Evolutionary conservation across 1,140 invertebrate genomes (phyloP).

Genomic region (Charaxes varanes): DNA sequence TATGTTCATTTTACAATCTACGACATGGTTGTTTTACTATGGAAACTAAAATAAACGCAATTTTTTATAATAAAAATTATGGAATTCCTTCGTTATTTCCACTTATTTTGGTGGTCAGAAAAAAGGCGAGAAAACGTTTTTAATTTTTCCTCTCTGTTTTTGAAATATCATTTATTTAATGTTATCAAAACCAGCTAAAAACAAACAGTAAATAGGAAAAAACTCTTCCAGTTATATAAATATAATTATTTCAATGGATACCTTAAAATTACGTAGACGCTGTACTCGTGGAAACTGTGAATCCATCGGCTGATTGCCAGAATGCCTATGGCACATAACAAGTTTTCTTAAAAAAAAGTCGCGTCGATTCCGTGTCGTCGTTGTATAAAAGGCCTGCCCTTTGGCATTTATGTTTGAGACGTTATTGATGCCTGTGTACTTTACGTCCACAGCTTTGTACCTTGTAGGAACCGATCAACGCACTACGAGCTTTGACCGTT

Average conservation of each 20-base stretch:
- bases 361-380: background rate
- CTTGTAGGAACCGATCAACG: background rate
- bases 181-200: too few species aligned
- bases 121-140: too few species aligned
- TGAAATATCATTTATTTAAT: too few species aligned
- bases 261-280: too few species aligned
- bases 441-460: background rate
- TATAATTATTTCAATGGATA: too few species aligned
- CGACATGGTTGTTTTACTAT: background rate
- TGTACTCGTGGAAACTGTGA: background rate
- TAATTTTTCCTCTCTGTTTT: too few species aligned
- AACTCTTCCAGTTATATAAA: too few species aligned
- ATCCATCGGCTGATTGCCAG: background rate
- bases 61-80: background rate
- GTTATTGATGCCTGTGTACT: slow-evolving; percentile 1
- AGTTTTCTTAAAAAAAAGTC: too few species aligned
- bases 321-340: background rate
- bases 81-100: too few species aligned
- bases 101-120: too few species aligned
- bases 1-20: background rate
- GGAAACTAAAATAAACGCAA: too few species aligned
- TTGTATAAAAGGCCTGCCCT: background rate
- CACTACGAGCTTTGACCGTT: background rate
- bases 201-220: too few species aligned
- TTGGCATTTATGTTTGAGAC: background rate